Conservation (phyloP, 2,888 invertebrate genomes). For the Eremobia ochroleuca region DNA sequence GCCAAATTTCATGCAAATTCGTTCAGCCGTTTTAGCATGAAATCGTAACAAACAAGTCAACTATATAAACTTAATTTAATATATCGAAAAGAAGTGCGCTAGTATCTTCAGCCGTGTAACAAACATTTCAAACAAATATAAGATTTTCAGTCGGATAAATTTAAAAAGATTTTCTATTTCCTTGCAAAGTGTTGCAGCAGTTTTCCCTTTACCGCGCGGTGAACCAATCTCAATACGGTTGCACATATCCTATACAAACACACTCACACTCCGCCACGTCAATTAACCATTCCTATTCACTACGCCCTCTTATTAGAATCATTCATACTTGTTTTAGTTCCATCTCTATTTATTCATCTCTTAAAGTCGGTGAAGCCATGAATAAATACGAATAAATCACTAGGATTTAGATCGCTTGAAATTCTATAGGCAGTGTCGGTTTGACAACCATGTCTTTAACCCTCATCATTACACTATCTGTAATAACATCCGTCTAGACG, state of each 20-base stretch:
- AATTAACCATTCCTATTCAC: conserved; percentile 61
- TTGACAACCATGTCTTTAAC: conserved; percentile 69
- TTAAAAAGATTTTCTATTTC: conserved; percentile 55
- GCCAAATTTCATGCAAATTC: neutral
- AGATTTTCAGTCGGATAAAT: conserved; percentile 32
- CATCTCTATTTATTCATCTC: conserved; percentile 37
- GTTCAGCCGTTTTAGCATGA: neutral
- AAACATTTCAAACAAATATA: conserved; percentile 22
- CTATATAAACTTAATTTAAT: no score
- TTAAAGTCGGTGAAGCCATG: conserved; percentile 21
- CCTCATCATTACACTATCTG: conserved; percentile 74
- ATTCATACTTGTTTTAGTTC: conserved; percentile 56
- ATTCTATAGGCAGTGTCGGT: conserved; percentile 71
- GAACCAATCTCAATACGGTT: conserved; percentile 47
- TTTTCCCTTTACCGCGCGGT: conserved; percentile 34
- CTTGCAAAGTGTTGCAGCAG: conserved; percentile 42
- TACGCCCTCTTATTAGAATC: conserved; percentile 53
- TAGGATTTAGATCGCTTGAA: conserved; percentile 73
- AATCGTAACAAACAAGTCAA: neutral
- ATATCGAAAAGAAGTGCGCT: neutral
- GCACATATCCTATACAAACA: conserved; percentile 41
- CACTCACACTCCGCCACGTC: conserved; percentile 48
- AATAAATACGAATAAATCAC: conserved; percentile 68
- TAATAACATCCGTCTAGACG: conserved; percentile 73
- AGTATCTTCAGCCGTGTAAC: no score